These are phyloP conservation scores for Vimba vimba DNA, from an alignment of 2,113 vertebrate species.

Conservation along the genomic window DNA sequence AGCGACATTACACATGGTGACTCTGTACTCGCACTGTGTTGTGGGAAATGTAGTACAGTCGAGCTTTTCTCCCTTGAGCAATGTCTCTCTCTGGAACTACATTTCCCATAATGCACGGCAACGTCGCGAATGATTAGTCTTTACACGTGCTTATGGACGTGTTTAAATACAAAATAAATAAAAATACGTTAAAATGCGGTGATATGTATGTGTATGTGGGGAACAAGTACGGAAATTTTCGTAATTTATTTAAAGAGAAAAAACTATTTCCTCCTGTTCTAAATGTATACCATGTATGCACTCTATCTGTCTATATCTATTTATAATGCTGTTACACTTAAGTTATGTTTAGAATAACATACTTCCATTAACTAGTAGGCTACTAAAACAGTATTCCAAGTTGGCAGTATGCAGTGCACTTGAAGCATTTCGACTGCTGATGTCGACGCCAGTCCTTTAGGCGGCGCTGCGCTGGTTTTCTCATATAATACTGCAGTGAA, in stretches of 20 bases:
- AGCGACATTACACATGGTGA: background rate
- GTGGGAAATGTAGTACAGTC: conserved; percentile 47
- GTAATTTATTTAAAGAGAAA: background rate
- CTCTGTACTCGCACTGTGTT: background rate
- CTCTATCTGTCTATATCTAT: too few relatives aligned
- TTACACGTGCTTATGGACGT: background rate
- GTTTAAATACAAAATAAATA: background rate
- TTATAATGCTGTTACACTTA: background rate
- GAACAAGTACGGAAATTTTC: background rate
- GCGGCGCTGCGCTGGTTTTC: background rate
- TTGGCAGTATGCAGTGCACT: background rate
- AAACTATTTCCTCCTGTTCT: too few relatives aligned
- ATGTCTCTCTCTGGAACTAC: background rate
- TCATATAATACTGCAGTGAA: background rate
- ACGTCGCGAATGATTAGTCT: background rate
- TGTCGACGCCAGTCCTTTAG: background rate
- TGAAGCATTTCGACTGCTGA: too few relatives aligned
- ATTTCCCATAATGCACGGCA: conserved; percentile 32
- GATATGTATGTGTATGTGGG: background rate
- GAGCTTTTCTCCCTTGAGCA: fast-evolving
- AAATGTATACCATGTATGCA: too few relatives aligned
- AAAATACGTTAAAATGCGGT: background rate
- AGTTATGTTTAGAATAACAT: background rate
- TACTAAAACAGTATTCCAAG: background rate
- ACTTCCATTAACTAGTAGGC: background rate